Base-by-base conservation (phyloP, 2,888 invertebrate genomes). In the Barypeithes pellucidus region DNA sequence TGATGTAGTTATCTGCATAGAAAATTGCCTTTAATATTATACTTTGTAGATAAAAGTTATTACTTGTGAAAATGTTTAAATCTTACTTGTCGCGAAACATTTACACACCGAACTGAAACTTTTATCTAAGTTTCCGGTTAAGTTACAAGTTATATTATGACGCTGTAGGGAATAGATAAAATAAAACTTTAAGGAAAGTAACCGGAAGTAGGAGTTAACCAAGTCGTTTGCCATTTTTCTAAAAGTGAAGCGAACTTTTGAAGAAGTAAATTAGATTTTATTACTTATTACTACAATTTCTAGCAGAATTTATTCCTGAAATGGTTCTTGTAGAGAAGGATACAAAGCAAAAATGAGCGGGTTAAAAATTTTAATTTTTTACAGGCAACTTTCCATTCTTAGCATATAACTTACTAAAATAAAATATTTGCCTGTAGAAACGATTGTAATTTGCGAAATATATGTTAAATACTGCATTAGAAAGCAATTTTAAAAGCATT, bases 191-290 rank as follows among this genome's bases (percentile, higher is more conserved):
- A 24, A 52, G 29, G 14, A 29, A 52, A 52, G 29, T 29, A 52
- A 52, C 52, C 29, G 29, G 14, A 52, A 52, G 29, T 52, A 52
- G 29, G 52, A 52, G 52, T 52, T 52, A 52, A 52, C 52, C 52
- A 52, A 52, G 29, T 52, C 52, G 52, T 52, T 24, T 52, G 52
- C 52, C 47, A 47, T 18, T 12, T 47, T 47, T 11, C 20, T 47
- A 47, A 20, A 47, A n/a, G 20, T 20, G 20, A 47, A 47, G 20
- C 7, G 20, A 47, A 47, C 43, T 43, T 43, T 43, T 43, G 43
- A 2, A 47, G n/a, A n/a, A 20, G 47, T 47, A 47, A 47, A 47
- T 47, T 47, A 47, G 9, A 47, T 47, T 47, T 47, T 47, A 47
- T 47, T 47, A 47, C 47, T 47, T 47, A 18, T 20, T 18, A 20